A percentile compares a stretch with the other conserved stretches of the same genome.
phyloP scores from a whole-genome alignment of 2,113 vertebrate species.

The Dasyurus viverrinus region DNA sequence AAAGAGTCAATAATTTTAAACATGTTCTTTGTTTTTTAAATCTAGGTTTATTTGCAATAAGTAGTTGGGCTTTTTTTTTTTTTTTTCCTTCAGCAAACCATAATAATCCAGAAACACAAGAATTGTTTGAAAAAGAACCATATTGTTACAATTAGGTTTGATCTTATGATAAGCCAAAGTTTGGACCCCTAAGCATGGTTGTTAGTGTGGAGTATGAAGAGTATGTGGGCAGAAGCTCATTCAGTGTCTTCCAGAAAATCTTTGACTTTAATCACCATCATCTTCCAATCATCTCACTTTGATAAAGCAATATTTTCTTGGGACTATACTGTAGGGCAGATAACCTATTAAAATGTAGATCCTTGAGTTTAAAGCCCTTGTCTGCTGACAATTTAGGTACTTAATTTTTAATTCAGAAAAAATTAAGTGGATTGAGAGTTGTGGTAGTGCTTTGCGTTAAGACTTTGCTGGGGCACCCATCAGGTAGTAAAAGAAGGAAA shows the following conservation, averaged over 20 bases:
- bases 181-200: conserved; percentile 21
- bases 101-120: conserved; percentile 9
- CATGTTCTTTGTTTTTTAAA: background rate
- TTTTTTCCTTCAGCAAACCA: conserved; percentile 31
- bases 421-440: conserved; percentile 9
- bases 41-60: conserved; percentile 32
- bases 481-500: conserved; percentile 7
- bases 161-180: conserved; percentile 21
- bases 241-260: background rate
- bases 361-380: background rate
- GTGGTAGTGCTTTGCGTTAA: background rate
- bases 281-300: conserved; percentile 16
- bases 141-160: background rate
- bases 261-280: background rate
- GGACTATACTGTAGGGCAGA: background rate
- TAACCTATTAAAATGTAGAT: background rate
- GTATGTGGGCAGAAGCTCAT: background rate
- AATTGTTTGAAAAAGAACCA: background rate
- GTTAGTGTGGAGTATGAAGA: conserved; percentile 37
- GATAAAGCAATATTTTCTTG: background rate
- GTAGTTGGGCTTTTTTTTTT: background rate
- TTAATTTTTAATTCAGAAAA: background rate
- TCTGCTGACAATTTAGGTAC: conserved; percentile 9
- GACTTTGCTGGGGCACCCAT: background rate
- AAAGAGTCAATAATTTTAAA: background rate